These are phyloP conservation scores for Melanerpes aurifrons DNA, from an alignment of 2,113 vertebrate genomes.

Conservation along the genomic window DNA sequence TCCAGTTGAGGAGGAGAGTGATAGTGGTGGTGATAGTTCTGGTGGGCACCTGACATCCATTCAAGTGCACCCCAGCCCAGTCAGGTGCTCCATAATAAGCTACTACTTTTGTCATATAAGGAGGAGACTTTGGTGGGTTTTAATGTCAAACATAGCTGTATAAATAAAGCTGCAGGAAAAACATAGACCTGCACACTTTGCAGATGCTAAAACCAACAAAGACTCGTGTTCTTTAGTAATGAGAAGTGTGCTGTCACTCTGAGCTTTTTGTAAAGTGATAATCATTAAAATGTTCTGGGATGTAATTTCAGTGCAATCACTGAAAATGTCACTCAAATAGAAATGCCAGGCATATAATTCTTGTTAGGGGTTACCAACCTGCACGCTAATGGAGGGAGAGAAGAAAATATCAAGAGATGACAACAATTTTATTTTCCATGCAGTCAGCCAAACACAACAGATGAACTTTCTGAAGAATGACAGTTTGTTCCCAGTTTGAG, in stretches of 20 bases:
- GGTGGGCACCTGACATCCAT: not conserved
- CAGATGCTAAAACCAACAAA: not conserved
- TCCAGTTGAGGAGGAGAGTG: not conserved
- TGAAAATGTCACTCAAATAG: not conserved
- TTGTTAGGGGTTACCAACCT: not conserved
- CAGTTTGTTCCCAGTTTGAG: slow-evolving; percentile 55
- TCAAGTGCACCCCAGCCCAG: not conserved
- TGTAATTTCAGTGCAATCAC: not conserved
- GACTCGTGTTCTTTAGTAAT: not conserved
- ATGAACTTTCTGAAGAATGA: slow-evolving; percentile 52
- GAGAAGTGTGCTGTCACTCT: not conserved
- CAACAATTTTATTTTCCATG: slow-evolving; percentile 45
- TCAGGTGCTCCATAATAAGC: not conserved
- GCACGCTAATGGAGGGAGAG: not conserved
- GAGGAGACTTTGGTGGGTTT: not conserved
- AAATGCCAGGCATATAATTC: not conserved
- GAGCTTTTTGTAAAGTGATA: not conserved
- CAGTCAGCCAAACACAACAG: slow-evolving; percentile 25
- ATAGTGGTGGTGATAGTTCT: not conserved
- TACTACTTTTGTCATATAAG: not conserved
- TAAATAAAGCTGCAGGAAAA: not conserved
- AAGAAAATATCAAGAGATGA: not conserved
- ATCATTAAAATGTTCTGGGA: not conserved
- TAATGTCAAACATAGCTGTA: not conserved
- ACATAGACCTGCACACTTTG: not conserved